Evolutionary conservation across 1,140 invertebrate species (phyloP).

Genomic region (Dreissena rostriformis): DNA sequence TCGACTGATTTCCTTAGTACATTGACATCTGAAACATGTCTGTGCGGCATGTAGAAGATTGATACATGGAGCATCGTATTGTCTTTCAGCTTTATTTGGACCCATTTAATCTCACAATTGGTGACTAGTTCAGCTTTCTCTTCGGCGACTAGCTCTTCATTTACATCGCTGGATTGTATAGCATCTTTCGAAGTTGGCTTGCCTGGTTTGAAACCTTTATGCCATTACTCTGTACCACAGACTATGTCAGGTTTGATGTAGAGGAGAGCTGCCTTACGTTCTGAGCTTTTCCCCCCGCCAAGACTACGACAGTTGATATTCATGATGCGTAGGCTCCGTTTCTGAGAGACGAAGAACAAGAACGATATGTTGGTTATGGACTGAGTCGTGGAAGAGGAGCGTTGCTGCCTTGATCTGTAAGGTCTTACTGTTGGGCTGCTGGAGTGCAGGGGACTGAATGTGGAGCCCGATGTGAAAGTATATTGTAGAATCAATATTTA

Average conservation of each 20-base stretch:
- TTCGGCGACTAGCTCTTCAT: not conserved
- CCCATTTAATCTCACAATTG: conserved; percentile 56
- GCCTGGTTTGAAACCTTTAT: conserved; percentile 1
- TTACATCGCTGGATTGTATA: not conserved
- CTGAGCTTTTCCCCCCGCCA: not conserved
- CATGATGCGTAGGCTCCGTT: conserved; percentile 16
- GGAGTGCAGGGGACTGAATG: not conserved
- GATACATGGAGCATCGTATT: not conserved
- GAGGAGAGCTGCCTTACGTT: not conserved
- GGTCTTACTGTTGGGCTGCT: not conserved
- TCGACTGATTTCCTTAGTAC: conserved; percentile 7
- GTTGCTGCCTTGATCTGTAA: not conserved
- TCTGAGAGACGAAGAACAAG: not conserved
- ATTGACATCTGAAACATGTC: conserved; percentile 19
- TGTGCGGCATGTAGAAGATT: conserved; percentile 29
- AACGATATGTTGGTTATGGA: not conserved
- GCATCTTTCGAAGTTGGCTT: not conserved
- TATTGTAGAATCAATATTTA: too few relatives aligned
- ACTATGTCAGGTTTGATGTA: not conserved
- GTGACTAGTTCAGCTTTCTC: conserved; percentile 43
- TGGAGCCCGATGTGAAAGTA: too few relatives aligned
- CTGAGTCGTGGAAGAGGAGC: not conserved
- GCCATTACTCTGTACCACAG: not conserved
- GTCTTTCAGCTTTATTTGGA: conserved; percentile 32
- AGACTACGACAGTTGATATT: conserved; percentile 12